phyloP scores from a whole-genome alignment of 2,113 vertebrate species.

The Herpailurus yagouaroundi region DNA sequence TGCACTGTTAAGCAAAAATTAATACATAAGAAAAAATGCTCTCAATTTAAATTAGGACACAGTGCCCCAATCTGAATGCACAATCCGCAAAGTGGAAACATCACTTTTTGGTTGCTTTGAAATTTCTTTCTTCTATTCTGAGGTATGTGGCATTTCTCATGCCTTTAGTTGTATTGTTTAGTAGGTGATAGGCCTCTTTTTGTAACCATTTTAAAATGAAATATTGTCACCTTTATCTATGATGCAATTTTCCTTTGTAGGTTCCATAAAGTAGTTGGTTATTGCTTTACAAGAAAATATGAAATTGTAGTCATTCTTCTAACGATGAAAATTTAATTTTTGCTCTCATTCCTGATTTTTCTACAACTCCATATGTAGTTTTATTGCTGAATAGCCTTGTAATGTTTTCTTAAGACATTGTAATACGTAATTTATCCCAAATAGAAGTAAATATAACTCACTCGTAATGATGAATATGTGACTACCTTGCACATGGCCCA shows the following conservation, averaged over 20 bases:
- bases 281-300: background rate
- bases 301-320: background rate
- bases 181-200: background rate
- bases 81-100: background rate
- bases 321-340: background rate
- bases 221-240: background rate
- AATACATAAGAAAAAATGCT: background rate
- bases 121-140: background rate
- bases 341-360: background rate
- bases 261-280: background rate
- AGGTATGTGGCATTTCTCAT: background rate
- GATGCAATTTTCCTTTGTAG: background rate
- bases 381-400: background rate
- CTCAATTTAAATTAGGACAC: background rate
- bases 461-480: background rate
- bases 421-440: background rate
- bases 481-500: background rate
- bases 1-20: background rate
- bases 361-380: background rate
- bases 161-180: background rate
- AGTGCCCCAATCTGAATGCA: background rate
- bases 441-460: background rate
- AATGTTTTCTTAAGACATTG: background rate
- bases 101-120: background rate
- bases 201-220: background rate